phyloP scores from a whole-genome alignment of 2,888 invertebrate species.

The Sicus ferrugineus region DNA sequence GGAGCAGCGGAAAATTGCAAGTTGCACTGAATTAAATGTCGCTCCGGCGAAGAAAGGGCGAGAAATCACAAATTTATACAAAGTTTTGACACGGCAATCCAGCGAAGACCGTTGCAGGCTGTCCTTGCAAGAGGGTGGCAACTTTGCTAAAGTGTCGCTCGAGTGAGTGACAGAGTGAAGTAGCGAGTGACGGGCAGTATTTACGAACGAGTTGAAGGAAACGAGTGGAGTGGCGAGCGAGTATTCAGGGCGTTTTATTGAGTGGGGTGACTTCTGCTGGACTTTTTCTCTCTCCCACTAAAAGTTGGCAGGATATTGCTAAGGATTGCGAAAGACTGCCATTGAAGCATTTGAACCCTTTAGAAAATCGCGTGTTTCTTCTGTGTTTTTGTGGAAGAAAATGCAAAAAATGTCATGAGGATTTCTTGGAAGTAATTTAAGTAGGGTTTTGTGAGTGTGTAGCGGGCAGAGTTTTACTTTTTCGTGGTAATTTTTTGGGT shows the following conservation, averaged over 20 bases:
- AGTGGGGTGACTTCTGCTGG: background rate
- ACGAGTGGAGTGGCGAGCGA: too few species aligned
- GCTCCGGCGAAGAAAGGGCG: constrained; percentile 4
- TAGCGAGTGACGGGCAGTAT: constrained; percentile 4
- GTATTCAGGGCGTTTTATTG: background rate
- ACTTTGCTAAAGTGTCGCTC: constrained; percentile 21
- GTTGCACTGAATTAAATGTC: constrained; percentile 28
- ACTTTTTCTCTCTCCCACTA: too few species aligned
- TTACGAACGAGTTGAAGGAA: too few species aligned
- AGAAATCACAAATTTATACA: constrained; percentile 16
- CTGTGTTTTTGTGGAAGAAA: background rate
- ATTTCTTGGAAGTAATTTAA: constrained; percentile 17
- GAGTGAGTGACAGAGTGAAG: constrained; percentile 19
- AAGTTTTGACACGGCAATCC: constrained; percentile 8
- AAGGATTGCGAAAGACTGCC: background rate
- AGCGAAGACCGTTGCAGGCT: background rate
- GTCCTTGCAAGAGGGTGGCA: background rate
- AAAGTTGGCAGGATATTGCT: background rate
- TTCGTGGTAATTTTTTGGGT: constrained; percentile 1
- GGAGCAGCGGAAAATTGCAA: background rate
- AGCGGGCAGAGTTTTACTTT: background rate
- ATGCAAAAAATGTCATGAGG: constrained; percentile 21
- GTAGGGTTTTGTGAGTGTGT: background rate
- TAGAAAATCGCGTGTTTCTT: background rate
- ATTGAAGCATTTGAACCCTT: background rate